Conservation (phyloP, 2,113 vertebrate genomes). For the Bungarus multicinctus region DNA sequence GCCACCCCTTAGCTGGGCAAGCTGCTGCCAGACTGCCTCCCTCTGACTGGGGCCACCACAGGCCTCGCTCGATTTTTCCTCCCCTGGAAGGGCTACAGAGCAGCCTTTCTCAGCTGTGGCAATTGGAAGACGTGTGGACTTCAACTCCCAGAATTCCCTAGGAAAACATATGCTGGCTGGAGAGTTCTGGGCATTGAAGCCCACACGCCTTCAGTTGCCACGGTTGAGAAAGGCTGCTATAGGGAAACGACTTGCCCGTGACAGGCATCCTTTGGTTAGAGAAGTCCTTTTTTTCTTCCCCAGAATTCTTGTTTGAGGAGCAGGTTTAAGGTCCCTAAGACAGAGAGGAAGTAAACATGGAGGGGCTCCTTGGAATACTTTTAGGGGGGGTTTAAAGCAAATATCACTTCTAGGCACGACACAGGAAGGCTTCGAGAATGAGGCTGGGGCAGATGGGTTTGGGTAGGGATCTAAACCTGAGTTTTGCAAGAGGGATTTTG, state of each 20-base stretch:
- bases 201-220: too few species aligned
- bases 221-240: too few species aligned
- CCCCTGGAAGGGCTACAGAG: background rate
- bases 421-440: background rate
- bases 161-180: too few species aligned
- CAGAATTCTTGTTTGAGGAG: background rate
- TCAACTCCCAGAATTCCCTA: too few species aligned
- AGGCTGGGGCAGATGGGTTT: background rate
- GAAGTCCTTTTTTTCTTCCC: background rate
- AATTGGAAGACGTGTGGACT: background rate
- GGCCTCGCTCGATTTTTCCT: background rate
- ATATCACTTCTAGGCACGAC: background rate
- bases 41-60: too few species aligned
- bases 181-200: too few species aligned
- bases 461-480: background rate
- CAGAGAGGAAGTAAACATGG: too few species aligned
- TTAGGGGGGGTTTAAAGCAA: background rate
- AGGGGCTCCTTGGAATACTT: background rate
- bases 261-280: background rate
- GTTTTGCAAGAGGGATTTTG: background rate
- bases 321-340: background rate
- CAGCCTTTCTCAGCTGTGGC: background rate
- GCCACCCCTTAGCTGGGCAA: fast-evolving
- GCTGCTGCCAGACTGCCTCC: background rate
- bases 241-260: too few species aligned